These are phyloP conservation scores for Tyrophagus putrescentiae DNA, from an alignment of 1,140 invertebrate genomes.

Conservation along the genomic window DNA sequence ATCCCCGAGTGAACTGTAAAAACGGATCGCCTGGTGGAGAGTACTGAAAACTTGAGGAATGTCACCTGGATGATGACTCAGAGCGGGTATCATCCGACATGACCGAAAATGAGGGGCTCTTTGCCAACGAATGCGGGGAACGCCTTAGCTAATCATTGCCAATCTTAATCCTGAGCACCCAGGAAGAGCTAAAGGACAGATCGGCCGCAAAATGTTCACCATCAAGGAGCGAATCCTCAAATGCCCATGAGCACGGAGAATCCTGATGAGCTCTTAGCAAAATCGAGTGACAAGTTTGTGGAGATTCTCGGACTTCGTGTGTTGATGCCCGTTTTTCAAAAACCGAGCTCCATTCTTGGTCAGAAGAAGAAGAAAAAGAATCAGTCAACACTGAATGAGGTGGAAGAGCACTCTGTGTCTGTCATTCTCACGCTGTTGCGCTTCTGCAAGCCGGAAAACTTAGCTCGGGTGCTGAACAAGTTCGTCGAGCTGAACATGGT, in stretches of 20 bases:
- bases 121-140: slow-evolving; percentile 68
- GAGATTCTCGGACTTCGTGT: slow-evolving; percentile 91
- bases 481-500: slow-evolving; percentile 97
- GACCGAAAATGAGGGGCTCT: slow-evolving; percentile 47
- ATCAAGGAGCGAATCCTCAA: slow-evolving; percentile 20
- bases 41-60: slow-evolving; percentile 79
- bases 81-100: too few relatives aligned
- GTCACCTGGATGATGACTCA: background rate
- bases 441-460: slow-evolving; percentile 74
- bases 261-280: slow-evolving; percentile 45
- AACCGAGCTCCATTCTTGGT: slow-evolving; percentile 44
- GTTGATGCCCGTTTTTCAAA: slow-evolving; percentile 97
- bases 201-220: background rate
- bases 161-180: slow-evolving; percentile 78
- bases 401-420: slow-evolving; percentile 50
- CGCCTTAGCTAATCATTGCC: slow-evolving; percentile 86
- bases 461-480: slow-evolving; percentile 78
- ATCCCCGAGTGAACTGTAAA: slow-evolving; percentile 99
- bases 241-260: slow-evolving; percentile 74
- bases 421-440: slow-evolving; percentile 84
- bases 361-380: slow-evolving; percentile 55
- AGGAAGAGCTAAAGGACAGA: background rate
- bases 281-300: slow-evolving; percentile 82
- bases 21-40: slow-evolving; percentile 82
- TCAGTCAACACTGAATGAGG: slow-evolving; percentile 35